Evolutionary conservation across 1,140 invertebrate genomes (phyloP).

Genomic region (Brachionus paranguensis): DNA sequence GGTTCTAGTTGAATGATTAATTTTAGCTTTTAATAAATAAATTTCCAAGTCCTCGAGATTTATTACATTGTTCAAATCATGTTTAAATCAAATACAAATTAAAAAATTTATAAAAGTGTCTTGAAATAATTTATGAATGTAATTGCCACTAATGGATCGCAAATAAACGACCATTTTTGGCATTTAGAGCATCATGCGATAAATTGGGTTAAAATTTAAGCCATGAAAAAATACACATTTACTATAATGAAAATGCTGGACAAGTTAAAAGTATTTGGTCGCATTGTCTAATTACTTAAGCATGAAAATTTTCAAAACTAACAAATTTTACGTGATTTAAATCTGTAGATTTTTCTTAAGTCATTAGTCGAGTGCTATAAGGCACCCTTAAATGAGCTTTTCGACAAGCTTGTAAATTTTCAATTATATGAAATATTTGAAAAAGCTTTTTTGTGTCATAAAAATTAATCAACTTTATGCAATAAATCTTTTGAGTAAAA

Average conservation of each 20-base stretch:
- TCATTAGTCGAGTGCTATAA: background rate
- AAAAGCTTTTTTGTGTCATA: constrained; percentile 10
- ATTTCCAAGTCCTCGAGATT: background rate
- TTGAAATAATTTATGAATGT: constrained; percentile 27
- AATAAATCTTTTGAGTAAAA: background rate
- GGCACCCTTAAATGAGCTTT: background rate
- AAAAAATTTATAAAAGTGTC: background rate
- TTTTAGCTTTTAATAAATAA: background rate
- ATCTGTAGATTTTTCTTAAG: background rate
- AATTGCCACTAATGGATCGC: constrained; percentile 15
- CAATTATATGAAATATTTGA: background rate
- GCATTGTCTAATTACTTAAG: background rate
- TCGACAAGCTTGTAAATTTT: background rate
- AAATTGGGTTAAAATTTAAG: background rate
- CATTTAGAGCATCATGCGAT: background rate
- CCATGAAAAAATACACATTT: background rate
- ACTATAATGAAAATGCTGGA: background rate
- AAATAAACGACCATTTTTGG: background rate
- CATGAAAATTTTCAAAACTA: background rate
- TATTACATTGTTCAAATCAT: background rate
- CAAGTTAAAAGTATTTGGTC: background rate
- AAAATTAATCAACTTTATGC: constrained; percentile 17
- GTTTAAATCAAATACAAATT: constrained; percentile 3
- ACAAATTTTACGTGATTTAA: background rate
- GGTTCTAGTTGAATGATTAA: constrained; percentile 26